Conservation (phyloP, 2,888 invertebrate genomes). For the Lutraria lutraria region DNA sequence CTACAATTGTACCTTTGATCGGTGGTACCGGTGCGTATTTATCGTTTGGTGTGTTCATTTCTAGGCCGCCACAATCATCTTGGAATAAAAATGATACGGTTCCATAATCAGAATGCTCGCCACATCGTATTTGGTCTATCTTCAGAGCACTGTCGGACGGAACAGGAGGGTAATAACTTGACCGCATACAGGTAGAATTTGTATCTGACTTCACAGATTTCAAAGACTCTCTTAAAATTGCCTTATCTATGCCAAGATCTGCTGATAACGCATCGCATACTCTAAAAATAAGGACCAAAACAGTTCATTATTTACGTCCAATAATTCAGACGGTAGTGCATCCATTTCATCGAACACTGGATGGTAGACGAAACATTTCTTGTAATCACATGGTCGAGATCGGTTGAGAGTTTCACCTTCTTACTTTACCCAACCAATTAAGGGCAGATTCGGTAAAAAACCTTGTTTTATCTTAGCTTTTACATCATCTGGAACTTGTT, state of each 20-base stretch:
- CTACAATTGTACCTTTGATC: background rate
- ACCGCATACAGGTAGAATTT: background rate
- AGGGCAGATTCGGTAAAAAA: background rate
- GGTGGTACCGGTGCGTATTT: background rate
- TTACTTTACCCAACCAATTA: background rate
- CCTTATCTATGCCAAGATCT: background rate
- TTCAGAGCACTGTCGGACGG: background rate
- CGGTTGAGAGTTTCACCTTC: background rate
- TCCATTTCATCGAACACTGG: background rate
- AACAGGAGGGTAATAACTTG: background rate
- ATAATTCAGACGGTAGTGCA: background rate
- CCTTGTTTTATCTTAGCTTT: background rate
- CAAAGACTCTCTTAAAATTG: background rate
- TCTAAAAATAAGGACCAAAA: background rate
- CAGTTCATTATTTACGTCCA: background rate
- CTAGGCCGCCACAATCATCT: background rate
- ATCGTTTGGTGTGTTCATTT: background rate
- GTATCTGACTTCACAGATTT: background rate
- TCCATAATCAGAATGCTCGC: background rate
- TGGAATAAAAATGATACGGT: background rate
- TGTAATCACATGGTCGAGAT: background rate
- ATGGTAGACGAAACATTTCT: background rate
- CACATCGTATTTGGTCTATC: background rate
- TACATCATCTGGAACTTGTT: background rate
- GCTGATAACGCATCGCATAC: background rate